phyloP scores from a whole-genome alignment of 2,888 invertebrate species.

The Drosophila acutilabella region DNA sequence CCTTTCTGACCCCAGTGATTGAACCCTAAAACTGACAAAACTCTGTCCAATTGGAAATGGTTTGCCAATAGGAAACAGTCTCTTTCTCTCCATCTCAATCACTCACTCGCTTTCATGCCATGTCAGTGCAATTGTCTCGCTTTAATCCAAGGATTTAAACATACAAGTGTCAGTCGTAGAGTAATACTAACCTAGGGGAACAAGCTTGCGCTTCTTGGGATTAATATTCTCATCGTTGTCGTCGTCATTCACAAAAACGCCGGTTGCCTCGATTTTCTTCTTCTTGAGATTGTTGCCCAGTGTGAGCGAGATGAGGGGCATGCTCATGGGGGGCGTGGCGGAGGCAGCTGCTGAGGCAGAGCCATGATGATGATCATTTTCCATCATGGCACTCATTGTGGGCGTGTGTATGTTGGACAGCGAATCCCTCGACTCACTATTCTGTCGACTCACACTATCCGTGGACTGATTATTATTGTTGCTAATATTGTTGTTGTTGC shows the following conservation, averaged over 20 bases:
- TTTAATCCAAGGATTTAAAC: not conserved
- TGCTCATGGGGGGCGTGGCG: constrained; percentile 82
- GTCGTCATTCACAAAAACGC: constrained; percentile 94
- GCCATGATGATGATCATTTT: constrained; percentile 43
- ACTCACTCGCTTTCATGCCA: no score
- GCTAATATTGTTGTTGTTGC: constrained; percentile 53
- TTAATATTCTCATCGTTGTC: constrained; percentile 87
- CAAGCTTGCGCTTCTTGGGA: constrained; percentile 91
- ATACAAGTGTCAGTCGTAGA: not conserved
- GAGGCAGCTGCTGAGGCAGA: constrained; percentile 49
- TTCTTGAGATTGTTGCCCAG: constrained; percentile 85
- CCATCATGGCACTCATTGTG: constrained; percentile 50
- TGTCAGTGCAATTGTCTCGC: not conserved
- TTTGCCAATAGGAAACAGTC: no score
- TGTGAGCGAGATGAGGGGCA: constrained; percentile 85
- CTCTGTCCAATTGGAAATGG: no score
- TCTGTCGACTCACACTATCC: constrained; percentile 69
- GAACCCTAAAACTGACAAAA: no score
- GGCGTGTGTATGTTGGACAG: constrained; percentile 66
- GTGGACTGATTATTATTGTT: constrained; percentile 40
- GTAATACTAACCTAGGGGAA: constrained; percentile 88
- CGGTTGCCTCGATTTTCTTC: constrained; percentile 92
- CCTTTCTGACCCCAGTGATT: no score
- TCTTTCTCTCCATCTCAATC: no score
- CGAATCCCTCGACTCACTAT: constrained; percentile 83